Evolutionary conservation across 2,113 vertebrate species (phyloP), one percentile per base, ranked within the genome.

Genomic region (Proterorhinus semilunaris): DNA sequence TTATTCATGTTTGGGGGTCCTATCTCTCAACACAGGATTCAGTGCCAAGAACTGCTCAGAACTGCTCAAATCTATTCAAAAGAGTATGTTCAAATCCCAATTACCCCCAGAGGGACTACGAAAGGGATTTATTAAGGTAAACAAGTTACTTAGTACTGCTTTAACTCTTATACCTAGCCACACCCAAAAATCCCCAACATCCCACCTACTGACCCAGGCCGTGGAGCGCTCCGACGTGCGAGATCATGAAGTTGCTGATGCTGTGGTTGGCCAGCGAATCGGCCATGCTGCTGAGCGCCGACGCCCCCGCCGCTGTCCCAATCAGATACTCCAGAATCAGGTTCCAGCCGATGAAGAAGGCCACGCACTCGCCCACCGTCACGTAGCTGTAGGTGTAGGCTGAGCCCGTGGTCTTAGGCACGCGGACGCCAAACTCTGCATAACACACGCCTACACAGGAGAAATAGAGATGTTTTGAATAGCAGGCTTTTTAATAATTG

Each of bases 381-480:
- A 99, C 98, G 0, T 99, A 99, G 89, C 98, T 99, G 93, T 99
- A 99, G 6, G 98, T 99, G 88, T 99, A 99, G 79, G 98, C 98
- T 0, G 98, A 99, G 17, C 98, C 98, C 0, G 98, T 98, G 72
- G 98, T 99, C 90, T 99, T 99, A 10, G 98, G 98, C 36, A 99
- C 98, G 0, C 98, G 93, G 6, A 99, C 98, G 0, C 98, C 98
- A 88, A 99, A 99, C 90, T 99, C 98, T 3, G 98, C 98, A 0
- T 99, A 99, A 84, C 98, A 99, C 82, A 99, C 97, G 0, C 97
- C 97, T 99, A 88, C 12, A 5, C 1, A 12, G 65, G 7, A 75
- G 36, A 79, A 4, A 57, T 10, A 74, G 11, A 62, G 13, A 52
- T 2, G 46, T n/a, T 17, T 62, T 0, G 15, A 79, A 12, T 54